These are phyloP conservation scores for Galaxea fascicularis DNA, from an alignment of 92 coral and sea anemone species.

Conservation along the genomic window DNA sequence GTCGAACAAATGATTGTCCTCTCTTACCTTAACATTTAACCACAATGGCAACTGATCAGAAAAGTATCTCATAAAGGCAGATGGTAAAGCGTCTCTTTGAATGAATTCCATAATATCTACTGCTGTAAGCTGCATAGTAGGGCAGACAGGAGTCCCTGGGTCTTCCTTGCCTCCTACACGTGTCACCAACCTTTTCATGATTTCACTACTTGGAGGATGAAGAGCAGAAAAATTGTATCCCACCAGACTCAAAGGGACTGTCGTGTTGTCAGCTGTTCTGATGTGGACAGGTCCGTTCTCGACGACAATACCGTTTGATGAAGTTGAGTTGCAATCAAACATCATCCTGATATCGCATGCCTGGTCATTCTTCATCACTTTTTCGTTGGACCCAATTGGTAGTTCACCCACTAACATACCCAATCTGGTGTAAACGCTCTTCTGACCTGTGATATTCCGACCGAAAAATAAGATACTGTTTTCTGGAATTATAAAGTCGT, in stretches of 20 bases:
- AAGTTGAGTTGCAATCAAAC: too few relatives aligned
- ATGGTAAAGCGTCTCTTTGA: constrained; percentile 61
- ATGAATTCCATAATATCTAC: constrained; percentile 48
- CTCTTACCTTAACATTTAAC: constrained; percentile 14
- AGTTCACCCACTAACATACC: not conserved
- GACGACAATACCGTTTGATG: too few relatives aligned
- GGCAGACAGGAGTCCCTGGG: not conserved
- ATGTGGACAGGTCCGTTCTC: too few relatives aligned
- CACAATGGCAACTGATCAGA: constrained; percentile 49
- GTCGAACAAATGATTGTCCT: constrained; percentile 1
- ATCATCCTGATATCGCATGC: too few relatives aligned
- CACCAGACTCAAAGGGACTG: too few relatives aligned
- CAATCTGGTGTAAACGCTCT: not conserved
- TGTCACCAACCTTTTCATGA: too few relatives aligned
- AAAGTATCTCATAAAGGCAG: constrained; percentile 28
- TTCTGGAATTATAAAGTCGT: constrained; percentile 21
- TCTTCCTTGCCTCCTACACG: too few relatives aligned
- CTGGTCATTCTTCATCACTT: too few relatives aligned
- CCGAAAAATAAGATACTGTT: not conserved
- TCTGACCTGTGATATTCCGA: not conserved
- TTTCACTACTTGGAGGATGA: too few relatives aligned
- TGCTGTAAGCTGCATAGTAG: constrained; percentile 13
- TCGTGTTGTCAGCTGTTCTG: too few relatives aligned
- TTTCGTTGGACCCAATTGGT: not conserved
- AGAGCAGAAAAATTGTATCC: too few relatives aligned